Conservation (phyloP, 2,888 invertebrate genomes). For the Brenthis hecate region DNA sequence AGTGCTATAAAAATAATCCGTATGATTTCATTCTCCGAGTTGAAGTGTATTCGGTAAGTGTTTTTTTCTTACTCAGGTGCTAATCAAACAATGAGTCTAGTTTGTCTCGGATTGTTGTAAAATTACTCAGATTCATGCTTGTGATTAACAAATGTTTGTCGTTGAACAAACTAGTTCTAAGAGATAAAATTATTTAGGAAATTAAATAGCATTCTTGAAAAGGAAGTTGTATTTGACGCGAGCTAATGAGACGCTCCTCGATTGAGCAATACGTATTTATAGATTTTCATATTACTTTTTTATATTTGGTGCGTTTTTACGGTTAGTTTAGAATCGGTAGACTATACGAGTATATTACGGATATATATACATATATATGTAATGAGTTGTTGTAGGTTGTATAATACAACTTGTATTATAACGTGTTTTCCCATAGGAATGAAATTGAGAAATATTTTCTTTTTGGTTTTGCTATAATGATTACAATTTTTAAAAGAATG, state of each 20-base stretch:
- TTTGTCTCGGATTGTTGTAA: conserved; percentile 11
- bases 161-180: background rate
- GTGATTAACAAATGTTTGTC: background rate
- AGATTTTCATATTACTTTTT: background rate
- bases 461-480: no score
- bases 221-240: background rate
- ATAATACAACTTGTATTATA: no score
- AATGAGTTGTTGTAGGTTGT: no score
- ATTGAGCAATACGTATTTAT: background rate
- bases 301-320: no score
- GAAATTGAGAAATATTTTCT: no score
- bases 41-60: conserved; percentile 1
- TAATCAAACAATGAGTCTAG: conserved; percentile 26
- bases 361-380: no score
- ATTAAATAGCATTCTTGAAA: background rate
- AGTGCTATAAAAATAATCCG: conserved; percentile 12
- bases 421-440: no score
- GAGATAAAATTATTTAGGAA: conserved; percentile 6
- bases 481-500: no score
- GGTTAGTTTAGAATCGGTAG: no score
- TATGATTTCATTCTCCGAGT: conserved; percentile 18
- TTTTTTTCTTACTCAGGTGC: conserved; percentile 24
- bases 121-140: conserved; percentile 6
- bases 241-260: background rate
- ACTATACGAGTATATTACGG: no score